Evolutionary conservation across 2,888 invertebrate genomes (phyloP).

Genomic region (Agrilus cyanescens): DNA sequence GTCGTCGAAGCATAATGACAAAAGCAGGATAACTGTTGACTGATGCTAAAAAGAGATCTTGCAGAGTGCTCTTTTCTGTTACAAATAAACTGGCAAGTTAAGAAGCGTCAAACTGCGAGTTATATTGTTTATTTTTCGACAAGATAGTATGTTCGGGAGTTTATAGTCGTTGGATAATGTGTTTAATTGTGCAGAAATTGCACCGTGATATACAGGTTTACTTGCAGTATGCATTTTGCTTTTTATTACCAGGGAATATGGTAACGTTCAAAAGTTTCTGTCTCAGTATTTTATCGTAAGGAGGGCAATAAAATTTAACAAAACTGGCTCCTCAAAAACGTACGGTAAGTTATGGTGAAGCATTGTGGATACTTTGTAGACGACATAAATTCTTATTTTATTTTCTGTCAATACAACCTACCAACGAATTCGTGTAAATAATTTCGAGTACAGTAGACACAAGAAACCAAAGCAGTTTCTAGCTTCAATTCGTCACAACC

Average conservation of each 20-base stretch:
- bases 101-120: conserved; percentile 9
- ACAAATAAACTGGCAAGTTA: background rate
- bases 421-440: conserved; percentile 11
- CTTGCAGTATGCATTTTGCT: background rate
- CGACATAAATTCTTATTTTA: conserved; percentile 14
- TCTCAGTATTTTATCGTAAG: conserved; percentile 1
- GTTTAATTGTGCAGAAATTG: conserved; percentile 14
- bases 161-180: conserved; percentile 8
- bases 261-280: conserved; percentile 1
- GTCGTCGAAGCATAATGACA: no score
- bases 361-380: conserved; percentile 10
- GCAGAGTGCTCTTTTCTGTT: no score
- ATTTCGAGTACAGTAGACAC: conserved; percentile 1
- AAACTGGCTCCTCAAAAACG: no score
- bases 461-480: no score
- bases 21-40: no score
- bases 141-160: conserved; percentile 3
- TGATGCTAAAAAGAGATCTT: no score
- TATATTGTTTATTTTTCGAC: conserved; percentile 8
- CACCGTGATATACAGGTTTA: conserved; percentile 6
- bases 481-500: no score
- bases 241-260: no score
- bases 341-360: no score
- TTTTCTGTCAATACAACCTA: conserved; percentile 10
- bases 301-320: no score